Conservation (phyloP, 1,140 invertebrate genomes). For the Hesperophylax magnus region DNA sequence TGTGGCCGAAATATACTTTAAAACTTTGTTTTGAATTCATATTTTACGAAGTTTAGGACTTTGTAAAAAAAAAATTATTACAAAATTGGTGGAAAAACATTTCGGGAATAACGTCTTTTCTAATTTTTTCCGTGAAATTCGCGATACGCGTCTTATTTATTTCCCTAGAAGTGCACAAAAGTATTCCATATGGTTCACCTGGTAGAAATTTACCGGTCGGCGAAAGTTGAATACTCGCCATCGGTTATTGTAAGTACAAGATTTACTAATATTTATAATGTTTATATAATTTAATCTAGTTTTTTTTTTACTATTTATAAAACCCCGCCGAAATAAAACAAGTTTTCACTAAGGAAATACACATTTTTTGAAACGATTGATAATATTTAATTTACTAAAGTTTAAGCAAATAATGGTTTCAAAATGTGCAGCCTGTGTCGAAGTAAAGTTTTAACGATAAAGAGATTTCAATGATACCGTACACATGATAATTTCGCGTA, state of each 20-base stretch:
- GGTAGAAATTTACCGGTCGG: constrained; percentile 71
- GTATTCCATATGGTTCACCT: constrained; percentile 73
- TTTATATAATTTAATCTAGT: background rate
- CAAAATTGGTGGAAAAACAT: background rate
- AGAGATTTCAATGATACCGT: constrained; percentile 50
- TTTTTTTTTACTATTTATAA: background rate
- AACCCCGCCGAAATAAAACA: too few relatives aligned
- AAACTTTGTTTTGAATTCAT: constrained; percentile 20
- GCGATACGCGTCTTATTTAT: constrained; percentile 20
- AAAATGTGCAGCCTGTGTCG: too few relatives aligned
- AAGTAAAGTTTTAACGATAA: background rate
- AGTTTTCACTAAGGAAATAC: too few relatives aligned
- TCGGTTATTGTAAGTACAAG: constrained; percentile 69
- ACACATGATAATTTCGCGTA: constrained; percentile 40
- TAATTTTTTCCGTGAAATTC: constrained; percentile 21
- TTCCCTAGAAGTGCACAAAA: constrained; percentile 57
- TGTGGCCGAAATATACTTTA: background rate
- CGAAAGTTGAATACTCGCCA: constrained; percentile 71
- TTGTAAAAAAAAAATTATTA: background rate
- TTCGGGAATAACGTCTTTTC: background rate
- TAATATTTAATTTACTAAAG: too few relatives aligned
- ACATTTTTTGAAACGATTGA: too few relatives aligned
- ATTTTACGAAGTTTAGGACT: background rate
- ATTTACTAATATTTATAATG: constrained; percentile 2
- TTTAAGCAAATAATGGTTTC: too few relatives aligned